Percentiles rank a stretch among this genome's conserved stretches.
phyloP scores from a whole-genome alignment of 2,113 vertebrate genomes.

The Percina caprodes region DNA sequence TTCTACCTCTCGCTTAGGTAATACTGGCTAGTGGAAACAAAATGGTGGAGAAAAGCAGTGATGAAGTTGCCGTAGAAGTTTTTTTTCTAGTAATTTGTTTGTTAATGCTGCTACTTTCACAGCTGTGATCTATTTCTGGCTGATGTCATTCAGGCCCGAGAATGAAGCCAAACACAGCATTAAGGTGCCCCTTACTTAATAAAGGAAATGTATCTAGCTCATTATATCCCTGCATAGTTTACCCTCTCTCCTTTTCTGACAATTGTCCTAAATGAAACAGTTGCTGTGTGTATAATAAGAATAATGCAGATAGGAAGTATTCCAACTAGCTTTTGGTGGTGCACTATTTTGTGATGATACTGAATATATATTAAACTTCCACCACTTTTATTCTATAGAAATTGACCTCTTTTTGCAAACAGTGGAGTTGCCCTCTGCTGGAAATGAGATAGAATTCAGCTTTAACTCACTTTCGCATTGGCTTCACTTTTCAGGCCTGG shows the following conservation, averaged over 20 bases:
- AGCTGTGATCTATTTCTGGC: slow-evolving; percentile 2
- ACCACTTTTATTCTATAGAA: too few relatives aligned
- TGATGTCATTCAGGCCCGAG: slow-evolving; percentile 30
- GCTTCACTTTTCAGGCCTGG: too few relatives aligned
- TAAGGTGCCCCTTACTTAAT: slow-evolving; percentile 10
- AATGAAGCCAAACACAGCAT: not conserved
- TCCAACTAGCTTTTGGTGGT: not conserved
- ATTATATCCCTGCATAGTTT: slow-evolving; percentile 17
- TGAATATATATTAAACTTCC: too few relatives aligned
- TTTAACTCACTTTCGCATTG: too few relatives aligned
- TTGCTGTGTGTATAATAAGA: slow-evolving; percentile 11
- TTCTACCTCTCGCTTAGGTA: not conserved
- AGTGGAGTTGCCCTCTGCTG: too few relatives aligned
- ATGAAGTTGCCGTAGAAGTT: not conserved
- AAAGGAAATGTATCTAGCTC: slow-evolving; percentile 13
- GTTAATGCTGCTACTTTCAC: slow-evolving; percentile 29
- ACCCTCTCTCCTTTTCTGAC: not conserved
- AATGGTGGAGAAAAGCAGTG: not conserved
- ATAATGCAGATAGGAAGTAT: not conserved
- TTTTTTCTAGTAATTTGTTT: slow-evolving; percentile 28
- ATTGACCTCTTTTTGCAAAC: too few relatives aligned
- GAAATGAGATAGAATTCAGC: too few relatives aligned
- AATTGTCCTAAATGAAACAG: slow-evolving; percentile 20
- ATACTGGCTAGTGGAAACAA: not conserved
- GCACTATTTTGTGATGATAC: too few relatives aligned